Evolutionary conservation across 2,797 vertebrate genomes (phyloP), one percentile per base, ranked within the genome.

Genomic region (Notolepis coatsorum): DNA sequence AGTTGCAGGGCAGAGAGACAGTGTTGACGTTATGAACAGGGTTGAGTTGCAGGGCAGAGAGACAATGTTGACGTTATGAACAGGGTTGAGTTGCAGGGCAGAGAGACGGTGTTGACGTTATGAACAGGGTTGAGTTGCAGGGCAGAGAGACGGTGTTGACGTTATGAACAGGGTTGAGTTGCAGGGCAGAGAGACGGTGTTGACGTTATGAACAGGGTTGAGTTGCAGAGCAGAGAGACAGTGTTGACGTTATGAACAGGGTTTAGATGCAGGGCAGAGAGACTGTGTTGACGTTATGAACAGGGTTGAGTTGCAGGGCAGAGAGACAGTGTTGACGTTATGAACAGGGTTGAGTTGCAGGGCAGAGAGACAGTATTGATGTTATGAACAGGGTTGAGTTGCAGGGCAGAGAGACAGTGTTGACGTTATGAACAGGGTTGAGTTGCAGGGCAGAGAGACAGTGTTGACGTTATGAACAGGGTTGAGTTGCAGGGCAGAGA

Each of bases 31-130:
- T 45, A 35, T 48, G 8, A 27, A 37, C 48, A 43, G 37, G 54
- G 80, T 77, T 75, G 74, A 79, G 74, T 82, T 75, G 64, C 73
- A 72, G 80, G 77, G 57, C 73, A 66, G 54, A 73, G 68, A 77
- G 55, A 62, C 68, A 48, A 65, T 80, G 80, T 72, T 72, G 76
- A 70, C 81, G 80, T 75, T 45, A 35, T 48, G 8, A 27, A 37
- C 48, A 43, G 37, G 54, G 80, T 77, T 75, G 74, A 79, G 74
- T 82, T 75, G 64, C 73, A 72, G 80, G 77, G 57, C 73, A 66
- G 54, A 73, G 68, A 77, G 55, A 62, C 68, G 46, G 74, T 80
- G 80, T 72, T 72, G 76, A 70, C 81, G 80, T 75, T 45, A 35
- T 48, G 8, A 27, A 37, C 48, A 43, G 37, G 54, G 80, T 77